Percentiles rank a stretch among this genome's conserved stretches.
Conservation (phyloP, 92 coral and sea anemone species). For the Paramuricea clavata region DNA sequence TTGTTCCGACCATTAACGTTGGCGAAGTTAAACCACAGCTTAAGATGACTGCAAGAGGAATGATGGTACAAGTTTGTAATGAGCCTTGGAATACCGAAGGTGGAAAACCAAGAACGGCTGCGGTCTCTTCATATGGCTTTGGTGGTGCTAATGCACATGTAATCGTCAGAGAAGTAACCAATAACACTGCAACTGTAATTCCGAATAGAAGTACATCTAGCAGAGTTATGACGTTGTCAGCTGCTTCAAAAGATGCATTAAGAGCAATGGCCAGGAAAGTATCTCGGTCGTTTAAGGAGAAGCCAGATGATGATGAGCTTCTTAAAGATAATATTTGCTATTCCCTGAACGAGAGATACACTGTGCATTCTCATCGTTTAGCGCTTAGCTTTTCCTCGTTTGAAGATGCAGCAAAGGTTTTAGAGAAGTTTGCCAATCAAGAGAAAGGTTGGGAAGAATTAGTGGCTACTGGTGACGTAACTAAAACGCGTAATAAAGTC, state of each 20-base stretch:
- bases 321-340: conserved; percentile 59
- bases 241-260: conserved; percentile 56
- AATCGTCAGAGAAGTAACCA: conserved; percentile 54
- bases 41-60: conserved; percentile 63
- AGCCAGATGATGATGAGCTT: conserved; percentile 28
- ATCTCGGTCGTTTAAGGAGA: conserved; percentile 35
- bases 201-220: not conserved
- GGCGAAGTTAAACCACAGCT: conserved; percentile 69
- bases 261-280: conserved; percentile 53
- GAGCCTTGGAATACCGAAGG: conserved; percentile 53
- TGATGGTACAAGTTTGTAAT: conserved; percentile 28
- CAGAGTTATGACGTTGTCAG: conserved; percentile 67
- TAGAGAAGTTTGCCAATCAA: conserved; percentile 45
- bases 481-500: conserved; percentile 15
- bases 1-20: conserved; percentile 76
- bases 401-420: conserved; percentile 45
- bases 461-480: conserved; percentile 39
- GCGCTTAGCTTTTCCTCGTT: conserved; percentile 57
- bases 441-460: conserved; percentile 56
- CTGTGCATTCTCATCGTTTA: conserved; percentile 63
- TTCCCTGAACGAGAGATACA: conserved; percentile 69
- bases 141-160: conserved; percentile 78
- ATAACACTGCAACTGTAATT: not conserved
- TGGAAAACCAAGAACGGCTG: conserved; percentile 71
- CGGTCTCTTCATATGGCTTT: conserved; percentile 69